Percentiles rank a stretch among this genome's conserved stretches.
Conservation (phyloP, 2,888 invertebrate genomes). For the Epiblema foenella region DNA sequence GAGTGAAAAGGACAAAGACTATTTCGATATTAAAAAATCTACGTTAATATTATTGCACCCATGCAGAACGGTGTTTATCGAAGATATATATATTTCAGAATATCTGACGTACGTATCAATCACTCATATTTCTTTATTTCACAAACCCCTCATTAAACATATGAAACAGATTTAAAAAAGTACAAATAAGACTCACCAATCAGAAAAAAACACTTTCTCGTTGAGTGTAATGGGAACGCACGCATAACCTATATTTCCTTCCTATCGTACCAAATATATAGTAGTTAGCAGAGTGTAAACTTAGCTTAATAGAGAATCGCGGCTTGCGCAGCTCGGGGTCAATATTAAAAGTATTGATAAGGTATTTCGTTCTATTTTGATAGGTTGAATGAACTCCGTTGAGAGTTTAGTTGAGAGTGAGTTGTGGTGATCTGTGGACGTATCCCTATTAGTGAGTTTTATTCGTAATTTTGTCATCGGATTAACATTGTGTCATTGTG, state of each 20-base stretch:
- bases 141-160: too few species aligned
- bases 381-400: conserved; percentile 27
- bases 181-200: not conserved
- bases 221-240: conserved; percentile 55
- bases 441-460: conserved; percentile 5
- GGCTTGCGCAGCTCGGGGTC: conserved; percentile 20
- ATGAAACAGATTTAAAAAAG: not conserved
- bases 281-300: conserved; percentile 52
- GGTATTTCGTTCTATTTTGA: conserved; percentile 28
- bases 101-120: too few species aligned
- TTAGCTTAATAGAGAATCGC: conserved; percentile 49
- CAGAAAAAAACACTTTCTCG: conserved; percentile 18
- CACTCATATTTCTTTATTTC: too few species aligned
- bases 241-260: conserved; percentile 57
- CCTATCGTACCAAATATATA: conserved; percentile 57
- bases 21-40: too few species aligned
- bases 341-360: conserved; percentile 32
- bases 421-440: conserved; percentile 6
- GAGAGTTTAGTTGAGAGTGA: conserved; percentile 19
- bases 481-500: too few species aligned
- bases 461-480: not conserved
- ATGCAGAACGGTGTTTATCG: too few species aligned
- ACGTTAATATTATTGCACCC: too few species aligned
- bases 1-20: too few species aligned
- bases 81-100: too few species aligned